A percentile compares a stretch with the other conserved stretches of the same genome.
phyloP scores from a whole-genome alignment of 1,140 invertebrate species.

The Telenomus remus region DNA sequence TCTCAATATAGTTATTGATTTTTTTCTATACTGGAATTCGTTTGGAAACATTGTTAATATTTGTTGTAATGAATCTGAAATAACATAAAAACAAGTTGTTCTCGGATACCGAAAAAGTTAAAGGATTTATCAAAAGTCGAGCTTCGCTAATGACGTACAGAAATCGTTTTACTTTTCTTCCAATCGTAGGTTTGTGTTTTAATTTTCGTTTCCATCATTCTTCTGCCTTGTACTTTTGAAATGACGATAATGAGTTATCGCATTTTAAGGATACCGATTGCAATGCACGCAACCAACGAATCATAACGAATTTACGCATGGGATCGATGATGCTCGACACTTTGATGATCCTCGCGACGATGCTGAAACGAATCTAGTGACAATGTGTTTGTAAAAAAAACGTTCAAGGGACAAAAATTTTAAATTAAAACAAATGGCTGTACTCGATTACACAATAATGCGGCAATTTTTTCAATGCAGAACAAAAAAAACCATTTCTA shows the following conservation, averaged over 20 bases:
- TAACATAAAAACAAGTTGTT: too few relatives aligned
- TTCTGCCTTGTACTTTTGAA: slow-evolving; percentile 18
- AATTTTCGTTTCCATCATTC: slow-evolving; percentile 6
- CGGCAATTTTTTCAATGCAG: slow-evolving; percentile 33
- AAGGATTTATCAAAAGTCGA: slow-evolving; percentile 52
- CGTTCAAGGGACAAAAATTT: too few relatives aligned
- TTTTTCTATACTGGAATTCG: too few relatives aligned
- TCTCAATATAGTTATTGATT: too few relatives aligned
- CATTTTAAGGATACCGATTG: slow-evolving; percentile 35
- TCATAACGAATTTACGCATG: slow-evolving; percentile 53
- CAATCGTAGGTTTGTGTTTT: background rate
- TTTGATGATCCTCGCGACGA: slow-evolving; percentile 39
- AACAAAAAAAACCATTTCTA: slow-evolving; percentile 28
- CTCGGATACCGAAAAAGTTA: slow-evolving; percentile 13
- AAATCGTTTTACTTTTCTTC: slow-evolving; percentile 6
- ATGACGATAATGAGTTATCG: slow-evolving; percentile 43
- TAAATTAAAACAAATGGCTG: too few relatives aligned
- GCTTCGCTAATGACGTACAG: slow-evolving; percentile 40
- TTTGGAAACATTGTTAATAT: too few relatives aligned
- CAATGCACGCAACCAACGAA: slow-evolving; percentile 46
- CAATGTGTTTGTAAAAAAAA: slow-evolving; percentile 38
- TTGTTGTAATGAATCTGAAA: too few relatives aligned
- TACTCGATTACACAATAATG: slow-evolving; percentile 40
- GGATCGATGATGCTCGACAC: slow-evolving; percentile 32
- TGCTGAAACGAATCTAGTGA: slow-evolving; percentile 43